Conservation (phyloP, 1,140 invertebrate species). For the Eumaeus atala region DNA sequence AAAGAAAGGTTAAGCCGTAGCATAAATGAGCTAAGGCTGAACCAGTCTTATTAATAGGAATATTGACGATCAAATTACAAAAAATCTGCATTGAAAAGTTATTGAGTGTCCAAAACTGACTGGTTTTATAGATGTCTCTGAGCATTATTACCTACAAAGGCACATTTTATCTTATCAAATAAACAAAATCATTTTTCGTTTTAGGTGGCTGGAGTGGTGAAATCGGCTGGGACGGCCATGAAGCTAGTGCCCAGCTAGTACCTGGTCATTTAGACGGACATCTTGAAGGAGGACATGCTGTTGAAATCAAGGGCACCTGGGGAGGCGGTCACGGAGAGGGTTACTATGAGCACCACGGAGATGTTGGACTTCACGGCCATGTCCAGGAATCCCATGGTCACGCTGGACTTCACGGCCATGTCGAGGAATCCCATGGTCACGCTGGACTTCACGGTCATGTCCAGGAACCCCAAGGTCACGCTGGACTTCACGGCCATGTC, state of each 20-base stretch:
- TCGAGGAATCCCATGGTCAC: not conserved
- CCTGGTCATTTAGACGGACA: not conserved
- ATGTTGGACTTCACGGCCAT: slow-evolving; percentile 1
- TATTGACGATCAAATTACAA: too few species aligned
- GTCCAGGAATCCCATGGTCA: slow-evolving; percentile 1
- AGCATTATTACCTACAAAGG: not conserved
- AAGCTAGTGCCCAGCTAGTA: not conserved
- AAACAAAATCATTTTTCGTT: too few species aligned
- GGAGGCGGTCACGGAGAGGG: not conserved
- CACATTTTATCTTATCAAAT: not conserved
- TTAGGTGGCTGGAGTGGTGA: not conserved
- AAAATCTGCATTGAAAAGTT: too few species aligned
- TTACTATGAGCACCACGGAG: too few species aligned
- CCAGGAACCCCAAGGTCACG: not conserved
- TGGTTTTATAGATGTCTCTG: too few species aligned
- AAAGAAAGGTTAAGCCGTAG: too few species aligned
- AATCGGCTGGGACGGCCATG: not conserved
- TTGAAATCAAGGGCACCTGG: not conserved
- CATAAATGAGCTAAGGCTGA: too few species aligned
- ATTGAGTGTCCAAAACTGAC: too few species aligned
- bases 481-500: slow-evolving; percentile 1
- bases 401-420: not conserved
- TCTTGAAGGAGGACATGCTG: not conserved
- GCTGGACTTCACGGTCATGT: slow-evolving; percentile 3
- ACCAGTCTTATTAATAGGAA: too few species aligned